Evolutionary conservation across 2,113 vertebrate genomes (phyloP).

Genomic region (Vidua chalybeata): DNA sequence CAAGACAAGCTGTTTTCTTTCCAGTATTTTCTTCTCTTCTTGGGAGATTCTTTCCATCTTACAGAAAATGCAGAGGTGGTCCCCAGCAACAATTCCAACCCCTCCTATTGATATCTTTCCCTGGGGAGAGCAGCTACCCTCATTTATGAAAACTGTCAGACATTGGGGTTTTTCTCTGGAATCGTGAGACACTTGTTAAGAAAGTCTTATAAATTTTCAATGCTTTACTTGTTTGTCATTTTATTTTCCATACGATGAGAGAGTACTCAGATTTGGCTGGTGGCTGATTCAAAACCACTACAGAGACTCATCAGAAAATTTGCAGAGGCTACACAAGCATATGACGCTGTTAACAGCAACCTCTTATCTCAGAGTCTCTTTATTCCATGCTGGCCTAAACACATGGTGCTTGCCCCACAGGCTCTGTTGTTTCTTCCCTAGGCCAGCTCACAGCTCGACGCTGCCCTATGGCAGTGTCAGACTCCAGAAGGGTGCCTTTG

Average conservation of each 20-base stretch:
- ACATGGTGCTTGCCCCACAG: conserved; percentile 1
- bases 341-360: conserved; percentile 1
- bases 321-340: conserved; percentile 22
- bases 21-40: background rate
- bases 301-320: background rate
- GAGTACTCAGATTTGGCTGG: background rate
- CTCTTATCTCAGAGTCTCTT: conserved; percentile 39
- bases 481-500: conserved; percentile 23
- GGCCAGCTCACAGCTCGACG: background rate
- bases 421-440: background rate
- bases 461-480: background rate
- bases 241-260: background rate
- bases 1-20: background rate
- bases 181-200: background rate
- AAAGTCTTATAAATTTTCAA: background rate
- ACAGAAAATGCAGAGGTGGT: background rate
- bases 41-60: background rate
- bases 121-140: background rate
- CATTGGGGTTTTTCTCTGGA: background rate
- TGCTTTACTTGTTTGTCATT: conserved; percentile 26
- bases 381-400: conserved; percentile 13
- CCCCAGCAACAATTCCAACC: background rate
- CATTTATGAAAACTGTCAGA: background rate
- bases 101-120: background rate
- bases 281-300: conserved; percentile 18